These are phyloP conservation scores for Solea senegalensis DNA, from an alignment of 2,113 vertebrate species.

Conservation along the genomic window DNA sequence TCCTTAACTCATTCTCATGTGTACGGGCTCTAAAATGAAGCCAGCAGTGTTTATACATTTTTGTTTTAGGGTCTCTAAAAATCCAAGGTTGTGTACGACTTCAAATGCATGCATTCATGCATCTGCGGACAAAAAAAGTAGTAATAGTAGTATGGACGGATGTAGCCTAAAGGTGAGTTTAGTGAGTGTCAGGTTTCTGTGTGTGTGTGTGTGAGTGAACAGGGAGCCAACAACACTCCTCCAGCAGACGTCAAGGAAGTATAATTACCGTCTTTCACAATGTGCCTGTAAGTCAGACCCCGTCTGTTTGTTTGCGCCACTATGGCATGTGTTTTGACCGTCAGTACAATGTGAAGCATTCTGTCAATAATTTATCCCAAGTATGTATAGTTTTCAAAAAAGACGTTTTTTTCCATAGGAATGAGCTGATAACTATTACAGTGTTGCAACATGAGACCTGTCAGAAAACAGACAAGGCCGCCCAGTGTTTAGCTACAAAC, in stretches of 20 bases:
- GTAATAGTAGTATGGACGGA: too few species aligned
- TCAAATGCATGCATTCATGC: too few species aligned
- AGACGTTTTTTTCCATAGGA: not conserved
- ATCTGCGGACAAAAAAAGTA: too few species aligned
- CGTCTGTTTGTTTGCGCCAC: not conserved
- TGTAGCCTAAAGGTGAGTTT: too few species aligned
- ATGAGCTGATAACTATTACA: not conserved
- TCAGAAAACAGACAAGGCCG: not conserved
- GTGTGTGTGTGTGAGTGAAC: not conserved
- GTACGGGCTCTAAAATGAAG: too few species aligned
- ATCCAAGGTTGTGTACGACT: too few species aligned
- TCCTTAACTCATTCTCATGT: too few species aligned
- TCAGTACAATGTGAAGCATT: not conserved
- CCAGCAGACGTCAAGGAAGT: not conserved
- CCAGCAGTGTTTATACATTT: too few species aligned
- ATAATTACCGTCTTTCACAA: conserved; percentile 24
- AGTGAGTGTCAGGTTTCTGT: not conserved
- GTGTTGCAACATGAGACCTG: conserved; percentile 2
- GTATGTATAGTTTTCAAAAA: not conserved
- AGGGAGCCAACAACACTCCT: conserved; percentile 18
- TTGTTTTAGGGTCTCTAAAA: too few species aligned
- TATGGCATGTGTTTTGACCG: not conserved
- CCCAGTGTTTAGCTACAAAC: not conserved
- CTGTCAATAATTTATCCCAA: not conserved
- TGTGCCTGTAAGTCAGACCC: conserved; percentile 2